Conservation (phyloP, 2,888 invertebrate genomes). For the Spatulosminthurus flaviceps region DNA sequence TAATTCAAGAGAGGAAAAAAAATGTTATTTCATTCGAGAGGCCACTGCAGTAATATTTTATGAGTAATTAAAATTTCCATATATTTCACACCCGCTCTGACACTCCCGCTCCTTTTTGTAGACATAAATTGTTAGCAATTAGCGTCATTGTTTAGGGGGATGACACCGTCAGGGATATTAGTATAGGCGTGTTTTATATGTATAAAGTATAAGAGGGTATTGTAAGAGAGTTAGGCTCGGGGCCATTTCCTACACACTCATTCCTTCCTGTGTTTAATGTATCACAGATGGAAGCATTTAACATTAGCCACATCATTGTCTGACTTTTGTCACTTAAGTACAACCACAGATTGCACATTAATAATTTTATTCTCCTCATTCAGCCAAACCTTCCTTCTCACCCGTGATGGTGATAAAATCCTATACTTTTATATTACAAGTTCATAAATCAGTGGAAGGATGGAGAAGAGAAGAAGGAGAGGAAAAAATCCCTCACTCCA, state of each 20-base stretch:
- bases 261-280: constrained; percentile 30
- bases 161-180: constrained; percentile 45
- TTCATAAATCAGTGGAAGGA: no score
- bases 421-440: background rate
- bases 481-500: no score
- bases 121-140: constrained; percentile 58
- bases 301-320: constrained; percentile 45
- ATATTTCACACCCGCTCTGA: constrained; percentile 59
- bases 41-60: constrained; percentile 55
- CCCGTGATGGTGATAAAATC: constrained; percentile 10
- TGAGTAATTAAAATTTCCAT: constrained; percentile 63
- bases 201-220: no score
- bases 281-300: constrained; percentile 43
- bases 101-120: constrained; percentile 35
- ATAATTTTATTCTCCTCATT: constrained; percentile 35
- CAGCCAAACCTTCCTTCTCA: background rate
- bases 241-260: constrained; percentile 6
- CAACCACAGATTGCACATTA: constrained; percentile 46
- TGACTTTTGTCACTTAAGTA: constrained; percentile 46
- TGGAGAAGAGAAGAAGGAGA: no score
- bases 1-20: constrained; percentile 29
- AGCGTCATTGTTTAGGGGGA: constrained; percentile 53
- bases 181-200: no score
- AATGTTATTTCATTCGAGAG: constrained; percentile 42
- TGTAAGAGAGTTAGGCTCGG: background rate